Conservation (phyloP, 2,888 invertebrate species). For the Luffia ferchaultella region DNA sequence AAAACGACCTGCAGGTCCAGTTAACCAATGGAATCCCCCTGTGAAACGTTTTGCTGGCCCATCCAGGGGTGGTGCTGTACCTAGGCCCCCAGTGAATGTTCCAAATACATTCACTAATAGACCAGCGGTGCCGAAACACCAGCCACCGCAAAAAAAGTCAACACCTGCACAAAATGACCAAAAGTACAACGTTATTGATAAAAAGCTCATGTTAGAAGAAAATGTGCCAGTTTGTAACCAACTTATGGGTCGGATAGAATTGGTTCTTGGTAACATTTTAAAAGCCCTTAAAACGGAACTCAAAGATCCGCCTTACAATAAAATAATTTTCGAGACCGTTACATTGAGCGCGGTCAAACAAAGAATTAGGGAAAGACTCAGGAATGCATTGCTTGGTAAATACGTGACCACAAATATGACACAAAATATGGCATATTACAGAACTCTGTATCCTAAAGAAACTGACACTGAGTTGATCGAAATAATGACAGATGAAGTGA, state of each 20-base stretch:
- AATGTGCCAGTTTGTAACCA: background rate
- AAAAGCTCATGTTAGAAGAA: background rate
- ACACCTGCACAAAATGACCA: too few species aligned
- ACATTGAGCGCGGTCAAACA: constrained; percentile 26
- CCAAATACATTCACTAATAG: background rate
- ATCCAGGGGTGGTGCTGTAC: background rate
- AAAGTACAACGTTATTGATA: too few species aligned
- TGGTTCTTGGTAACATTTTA: constrained; percentile 37
- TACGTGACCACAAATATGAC: constrained; percentile 21
- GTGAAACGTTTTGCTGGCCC: background rate
- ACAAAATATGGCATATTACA: constrained; percentile 29
- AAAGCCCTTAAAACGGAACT: constrained; percentile 20
- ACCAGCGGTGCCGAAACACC: background rate
- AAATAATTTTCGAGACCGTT: constrained; percentile 16
- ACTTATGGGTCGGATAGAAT: constrained; percentile 36
- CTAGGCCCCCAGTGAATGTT: background rate
- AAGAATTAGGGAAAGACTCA: constrained; percentile 35
- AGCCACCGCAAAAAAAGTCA: background rate
- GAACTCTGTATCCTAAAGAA: constrained; percentile 24
- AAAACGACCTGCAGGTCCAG: background rate
- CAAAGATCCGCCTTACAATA: background rate
- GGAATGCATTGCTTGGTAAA: constrained; percentile 32
- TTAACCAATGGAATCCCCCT: background rate
- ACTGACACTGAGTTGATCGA: constrained; percentile 33
- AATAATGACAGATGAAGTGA: constrained; percentile 18